Conservation (phyloP, 1,140 invertebrate species). For the Apis cerana region DNA sequence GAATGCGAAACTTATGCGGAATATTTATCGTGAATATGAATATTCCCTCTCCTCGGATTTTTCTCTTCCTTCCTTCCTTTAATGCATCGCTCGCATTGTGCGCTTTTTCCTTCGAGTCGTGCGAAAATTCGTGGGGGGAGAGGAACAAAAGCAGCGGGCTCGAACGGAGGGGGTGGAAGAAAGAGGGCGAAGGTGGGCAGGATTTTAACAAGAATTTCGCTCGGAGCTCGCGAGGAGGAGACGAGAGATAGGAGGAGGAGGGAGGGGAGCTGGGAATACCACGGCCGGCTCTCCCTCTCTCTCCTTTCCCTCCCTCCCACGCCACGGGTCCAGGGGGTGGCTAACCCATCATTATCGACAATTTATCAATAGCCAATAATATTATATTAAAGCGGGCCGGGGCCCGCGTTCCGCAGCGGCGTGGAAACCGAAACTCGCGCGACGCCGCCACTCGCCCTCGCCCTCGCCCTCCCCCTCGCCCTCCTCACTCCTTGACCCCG, state of each 20-base stretch:
- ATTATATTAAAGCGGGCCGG: constrained; percentile 80
- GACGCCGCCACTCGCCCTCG: not conserved
- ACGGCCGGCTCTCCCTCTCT: constrained; percentile 48
- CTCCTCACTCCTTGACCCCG: no score
- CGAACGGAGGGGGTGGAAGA: not conserved
- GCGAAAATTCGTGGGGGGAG: constrained; percentile 48
- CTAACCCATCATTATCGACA: constrained; percentile 81
- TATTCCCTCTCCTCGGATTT: no score
- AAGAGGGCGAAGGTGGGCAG: constrained; percentile 13
- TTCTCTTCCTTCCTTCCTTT: no score
- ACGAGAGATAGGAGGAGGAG: not conserved
- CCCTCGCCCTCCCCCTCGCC: not conserved
- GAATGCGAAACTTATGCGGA: no score
- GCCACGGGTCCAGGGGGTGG: constrained; percentile 50
- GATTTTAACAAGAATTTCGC: constrained; percentile 68
- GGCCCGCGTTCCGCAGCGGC: constrained; percentile 63
- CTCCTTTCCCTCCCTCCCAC: constrained; percentile 55
- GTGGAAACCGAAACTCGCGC: constrained; percentile 67
- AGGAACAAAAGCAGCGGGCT: constrained; percentile 18
- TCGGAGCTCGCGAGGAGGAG: constrained; percentile 61
- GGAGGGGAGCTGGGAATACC: constrained; percentile 7
- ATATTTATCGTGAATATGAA: no score
- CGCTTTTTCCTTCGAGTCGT: constrained; percentile 27
- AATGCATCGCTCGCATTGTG: no score
- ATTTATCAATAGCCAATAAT: constrained; percentile 83